A percentile compares a stretch with the other conserved stretches of the same genome.
phyloP scores from a whole-genome alignment of 2,888 invertebrate genomes.

The Drosophila robusta region DNA sequence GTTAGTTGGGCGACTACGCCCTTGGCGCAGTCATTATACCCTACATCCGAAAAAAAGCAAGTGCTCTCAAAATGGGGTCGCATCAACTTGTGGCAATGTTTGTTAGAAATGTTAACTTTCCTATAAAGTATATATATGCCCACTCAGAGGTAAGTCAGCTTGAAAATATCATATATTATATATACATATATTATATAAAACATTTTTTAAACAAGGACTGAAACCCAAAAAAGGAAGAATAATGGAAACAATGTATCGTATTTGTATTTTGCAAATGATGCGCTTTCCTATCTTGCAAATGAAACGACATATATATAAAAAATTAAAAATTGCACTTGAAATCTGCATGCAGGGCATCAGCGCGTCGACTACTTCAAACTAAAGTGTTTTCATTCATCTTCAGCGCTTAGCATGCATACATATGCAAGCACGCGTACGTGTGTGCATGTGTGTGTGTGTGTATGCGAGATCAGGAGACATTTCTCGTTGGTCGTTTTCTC shows the following conservation, averaged over 20 bases:
- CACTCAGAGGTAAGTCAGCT: too few relatives aligned
- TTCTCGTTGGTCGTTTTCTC: constrained; percentile 63
- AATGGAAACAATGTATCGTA: too few relatives aligned
- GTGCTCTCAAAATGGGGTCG: background rate
- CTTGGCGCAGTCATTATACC: constrained; percentile 41
- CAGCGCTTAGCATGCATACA: constrained; percentile 16
- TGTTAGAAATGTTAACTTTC: background rate
- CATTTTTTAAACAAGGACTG: too few relatives aligned
- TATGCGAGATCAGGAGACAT: constrained; percentile 55
- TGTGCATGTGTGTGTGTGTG: constrained; percentile 3
- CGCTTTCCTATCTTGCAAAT: too few relatives aligned
- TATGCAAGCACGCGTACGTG: constrained; percentile 3
- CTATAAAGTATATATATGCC: too few relatives aligned
- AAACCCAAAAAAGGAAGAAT: too few relatives aligned
- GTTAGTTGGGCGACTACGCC: constrained; percentile 36
- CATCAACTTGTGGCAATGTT: background rate
- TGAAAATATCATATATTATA: too few relatives aligned
- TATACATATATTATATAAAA: too few relatives aligned
- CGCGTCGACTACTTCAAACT: background rate
- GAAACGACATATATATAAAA: too few relatives aligned
- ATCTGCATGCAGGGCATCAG: background rate
- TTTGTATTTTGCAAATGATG: too few relatives aligned
- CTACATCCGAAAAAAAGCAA: background rate
- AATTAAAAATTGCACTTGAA: too few relatives aligned
- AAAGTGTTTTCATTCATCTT: constrained; percentile 56